These are phyloP conservation scores for Drosophila kambysellisi DNA, from an alignment of 2,888 invertebrate species.

Conservation along the genomic window DNA sequence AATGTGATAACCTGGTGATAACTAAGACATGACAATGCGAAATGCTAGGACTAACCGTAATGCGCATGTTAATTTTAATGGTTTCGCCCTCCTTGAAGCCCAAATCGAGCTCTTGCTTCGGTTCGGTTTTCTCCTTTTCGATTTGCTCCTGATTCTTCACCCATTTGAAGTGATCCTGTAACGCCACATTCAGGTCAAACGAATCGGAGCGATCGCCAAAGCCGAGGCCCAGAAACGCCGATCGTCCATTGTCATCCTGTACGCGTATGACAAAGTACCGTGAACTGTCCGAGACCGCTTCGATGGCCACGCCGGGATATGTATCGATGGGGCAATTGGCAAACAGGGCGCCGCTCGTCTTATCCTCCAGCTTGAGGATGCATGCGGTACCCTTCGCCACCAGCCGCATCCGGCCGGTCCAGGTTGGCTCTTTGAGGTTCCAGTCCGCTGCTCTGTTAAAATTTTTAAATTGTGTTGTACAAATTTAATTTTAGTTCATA, in stretches of 20 bases:
- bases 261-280: conserved; percentile 98
- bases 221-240: conserved; percentile 98
- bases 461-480: conserved; percentile 12
- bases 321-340: conserved; percentile 98
- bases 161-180: conserved; percentile 99
- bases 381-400: conserved; percentile 95
- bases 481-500: conserved; percentile 17
- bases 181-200: conserved; percentile 98
- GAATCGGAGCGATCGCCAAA: conserved; percentile 99
- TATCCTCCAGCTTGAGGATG: conserved; percentile 97
- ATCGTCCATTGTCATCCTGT: conserved; percentile 95
- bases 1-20: background rate
- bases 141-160: conserved; percentile 92
- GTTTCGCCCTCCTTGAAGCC: conserved; percentile 99
- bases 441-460: conserved; percentile 97
- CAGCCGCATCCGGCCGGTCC: conserved; percentile 98
- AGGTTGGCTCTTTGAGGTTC: conserved; percentile 99
- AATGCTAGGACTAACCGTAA: conserved; percentile 88
- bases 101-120: conserved; percentile 94
- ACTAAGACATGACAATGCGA: background rate
- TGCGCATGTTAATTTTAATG: conserved; percentile 99
- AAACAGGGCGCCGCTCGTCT: conserved; percentile 95
- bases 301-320: conserved; percentile 97
- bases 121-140: conserved; percentile 91
- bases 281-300: conserved; percentile 98